These are phyloP conservation scores for Drosophila neocordata DNA, from an alignment of 1,140 invertebrate genomes.

Conservation along the genomic window DNA sequence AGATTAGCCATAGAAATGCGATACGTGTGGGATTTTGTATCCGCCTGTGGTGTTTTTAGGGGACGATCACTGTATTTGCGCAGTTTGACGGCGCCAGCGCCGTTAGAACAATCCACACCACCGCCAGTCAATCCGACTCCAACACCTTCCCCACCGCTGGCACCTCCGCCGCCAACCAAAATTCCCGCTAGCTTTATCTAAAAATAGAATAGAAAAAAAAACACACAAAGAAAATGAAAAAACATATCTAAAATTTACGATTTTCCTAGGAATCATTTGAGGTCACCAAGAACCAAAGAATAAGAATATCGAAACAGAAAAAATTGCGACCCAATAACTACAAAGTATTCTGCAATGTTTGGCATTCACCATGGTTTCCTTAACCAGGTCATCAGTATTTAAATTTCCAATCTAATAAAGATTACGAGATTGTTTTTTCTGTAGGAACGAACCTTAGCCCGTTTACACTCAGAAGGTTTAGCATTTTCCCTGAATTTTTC, in stretches of 20 bases:
- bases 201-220: background rate
- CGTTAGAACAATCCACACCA: constrained; percentile 38
- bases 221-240: background rate
- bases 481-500: too few species aligned
- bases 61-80: constrained; percentile 70
- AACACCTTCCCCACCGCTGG: constrained; percentile 43
- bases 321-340: too few species aligned
- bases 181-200: constrained; percentile 67
- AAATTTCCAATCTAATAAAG: too few species aligned
- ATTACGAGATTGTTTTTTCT: too few species aligned
- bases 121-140: background rate
- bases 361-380: too few species aligned
- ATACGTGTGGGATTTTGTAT: constrained; percentile 84
- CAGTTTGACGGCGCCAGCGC: constrained; percentile 73
- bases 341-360: too few species aligned
- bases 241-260: background rate
- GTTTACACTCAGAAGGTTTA: too few species aligned
- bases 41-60: constrained; percentile 38
- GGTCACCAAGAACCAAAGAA: background rate
- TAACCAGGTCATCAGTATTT: too few species aligned
- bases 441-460: too few species aligned
- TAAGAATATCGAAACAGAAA: too few species aligned
- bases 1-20: constrained; percentile 96
- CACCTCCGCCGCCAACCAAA: constrained; percentile 57
- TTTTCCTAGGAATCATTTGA: background rate